Evolutionary conservation across 1,140 invertebrate genomes (phyloP), one percentile per base, ranked within the genome.

Genomic region (Diorhabda carinulata): DNA sequence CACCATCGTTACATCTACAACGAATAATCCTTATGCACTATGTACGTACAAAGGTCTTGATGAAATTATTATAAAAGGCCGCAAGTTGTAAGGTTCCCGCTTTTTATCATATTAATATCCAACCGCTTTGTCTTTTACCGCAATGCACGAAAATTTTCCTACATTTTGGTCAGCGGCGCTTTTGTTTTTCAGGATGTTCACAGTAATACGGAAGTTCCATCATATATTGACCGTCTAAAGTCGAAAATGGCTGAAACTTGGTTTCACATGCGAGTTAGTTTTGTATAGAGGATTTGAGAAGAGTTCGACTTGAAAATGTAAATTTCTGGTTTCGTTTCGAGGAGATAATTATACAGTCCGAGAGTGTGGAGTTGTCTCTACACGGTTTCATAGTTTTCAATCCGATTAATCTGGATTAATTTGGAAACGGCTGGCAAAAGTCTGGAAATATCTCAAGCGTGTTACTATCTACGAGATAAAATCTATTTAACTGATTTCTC

Each of bases 301-400:
- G 64, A 72, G 64, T 70, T 72, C 71, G 70, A 69, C 56, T 70
- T 73, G 74, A 73, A 72, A 76, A 76, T 76, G 75, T 72, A 76
- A 74, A 76, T 76, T 76, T 71, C 69, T 70, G 71, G 73, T 70
- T 73, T 70, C 58, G 58, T 66, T 69, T 68, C 70, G 61, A 68
- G 69, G 67, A 75, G 74, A 74, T 74, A 74, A 77, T 76, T 73
- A 77, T 77, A 70, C 74, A 77, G 72, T 75, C 64, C 72, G 71
- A 65, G 60, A 60, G 72, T 68, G 69, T 52, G 47, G 47, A 52
- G 47, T n/a, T 52, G 75, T 70, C 74, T 77, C 76, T 77, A 77
- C 70, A 77, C 74, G 76, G 74, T 73, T 73, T 77, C 74, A 73
- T 77, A 71, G 71, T 74, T 76, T 72, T 74, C 72, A 77, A 77